Base-by-base conservation (phyloP, 2,113 vertebrate genomes). In the Anhinga anhinga region DNA sequence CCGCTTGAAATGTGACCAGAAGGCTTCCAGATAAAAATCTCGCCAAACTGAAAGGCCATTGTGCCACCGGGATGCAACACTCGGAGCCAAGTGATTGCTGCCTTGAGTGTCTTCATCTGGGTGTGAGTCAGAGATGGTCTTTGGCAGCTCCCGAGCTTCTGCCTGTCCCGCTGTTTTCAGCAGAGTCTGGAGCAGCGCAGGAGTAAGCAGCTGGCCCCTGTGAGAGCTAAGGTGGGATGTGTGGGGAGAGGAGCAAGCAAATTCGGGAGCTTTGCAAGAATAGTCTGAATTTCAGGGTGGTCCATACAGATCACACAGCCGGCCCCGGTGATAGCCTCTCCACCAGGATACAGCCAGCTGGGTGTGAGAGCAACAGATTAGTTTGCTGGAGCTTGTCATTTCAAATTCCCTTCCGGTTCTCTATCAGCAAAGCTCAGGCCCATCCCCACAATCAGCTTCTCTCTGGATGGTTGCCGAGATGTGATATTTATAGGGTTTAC, bases 401-500 rank as follows among this genome's bases (percentile, higher is more conserved):
- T 73, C 86, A 42, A 61, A 2, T 93, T 88, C 91, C 94, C 92
- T 95, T 90, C 91, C 63, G 5, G 59, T 95, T 91, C 83, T 93
- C 42, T 90, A 63, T 94, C 93, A 93, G 96, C 92, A 52, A 36
- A 55, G 94, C 91, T 72, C 84, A 78, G 94, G 88, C 95, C 92
- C 88, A 88, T 90, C 89, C 89, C 89, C 93, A 86, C 90, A 44
- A 80, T 70, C 84, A 78, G 95, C 71, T 77, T 81, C 82, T 89
- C 86, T 34, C 93, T 96, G 97, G 96, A 81, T 58, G 86, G 53
- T 61, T 97, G 97, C 96, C 95, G 52, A 95, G 94, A 71, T 44
- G 92, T 5, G 96, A 96, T 96, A 95, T 97, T 96, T 96, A 96
- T 96, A 96, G 97, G 96, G 4, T 62, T 97, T 97, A 95, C 97